Percentiles rank a stretch among this genome's conserved stretches.
phyloP scores from a whole-genome alignment of 2,797 vertebrate species.

The Eulemur rubriventer region DNA sequence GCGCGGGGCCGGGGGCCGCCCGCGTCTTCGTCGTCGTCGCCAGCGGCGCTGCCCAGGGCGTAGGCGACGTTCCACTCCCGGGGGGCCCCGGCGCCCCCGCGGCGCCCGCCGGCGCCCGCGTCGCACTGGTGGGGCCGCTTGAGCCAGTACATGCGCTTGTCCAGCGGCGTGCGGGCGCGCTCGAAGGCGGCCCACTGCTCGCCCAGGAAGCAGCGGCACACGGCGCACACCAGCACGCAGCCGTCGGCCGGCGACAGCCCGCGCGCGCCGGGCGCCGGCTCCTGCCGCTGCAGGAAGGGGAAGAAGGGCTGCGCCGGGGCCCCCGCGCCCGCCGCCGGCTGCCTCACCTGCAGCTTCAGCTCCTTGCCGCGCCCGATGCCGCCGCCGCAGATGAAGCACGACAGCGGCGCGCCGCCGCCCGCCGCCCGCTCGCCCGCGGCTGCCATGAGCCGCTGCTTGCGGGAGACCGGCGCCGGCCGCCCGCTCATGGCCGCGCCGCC shows the following conservation, averaged over 20 bases:
- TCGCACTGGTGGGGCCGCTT: constrained; percentile 97
- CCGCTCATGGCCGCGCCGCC: constrained; percentile 84
- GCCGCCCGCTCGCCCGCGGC: constrained; percentile 87
- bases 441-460: constrained; percentile 95
- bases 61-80: constrained; percentile 82
- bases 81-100: constrained; percentile 61
- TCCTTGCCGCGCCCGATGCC: constrained; percentile 93
- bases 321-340: constrained; percentile 87
- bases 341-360: constrained; percentile 90
- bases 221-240: constrained; percentile 93
- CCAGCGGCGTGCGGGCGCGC: constrained; percentile 94
- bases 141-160: constrained; percentile 99
- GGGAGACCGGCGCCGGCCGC: constrained; percentile 86
- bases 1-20: neutral
- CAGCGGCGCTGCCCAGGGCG: constrained; percentile 63
- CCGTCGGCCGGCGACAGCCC: constrained; percentile 92
- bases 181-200: constrained; percentile 99
- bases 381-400: constrained; percentile 96
- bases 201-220: constrained; percentile 95
- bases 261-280: constrained; percentile 94
- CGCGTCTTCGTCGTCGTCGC: constrained; percentile 49
- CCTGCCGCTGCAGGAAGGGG: constrained; percentile 96
- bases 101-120: constrained; percentile 77
- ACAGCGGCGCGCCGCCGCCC: constrained; percentile 86
- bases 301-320: constrained; percentile 89